Conservation (phyloP, 2,888 invertebrate species). For the Tridacna gigas region DNA sequence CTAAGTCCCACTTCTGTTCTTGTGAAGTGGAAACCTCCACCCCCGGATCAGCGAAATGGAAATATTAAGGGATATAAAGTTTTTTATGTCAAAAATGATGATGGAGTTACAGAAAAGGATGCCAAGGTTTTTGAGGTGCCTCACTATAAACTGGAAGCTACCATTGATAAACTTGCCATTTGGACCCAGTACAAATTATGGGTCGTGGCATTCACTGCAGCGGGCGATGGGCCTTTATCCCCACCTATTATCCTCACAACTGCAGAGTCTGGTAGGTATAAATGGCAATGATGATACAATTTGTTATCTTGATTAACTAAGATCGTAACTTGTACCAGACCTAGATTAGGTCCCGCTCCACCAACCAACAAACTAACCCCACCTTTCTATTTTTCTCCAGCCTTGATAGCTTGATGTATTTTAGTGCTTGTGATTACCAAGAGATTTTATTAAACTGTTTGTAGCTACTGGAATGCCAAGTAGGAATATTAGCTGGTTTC, state of each 20-base stretch:
- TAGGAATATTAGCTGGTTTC: neutral
- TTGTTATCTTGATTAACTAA: slow-evolving; percentile 11
- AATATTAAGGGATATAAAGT: slow-evolving; percentile 81
- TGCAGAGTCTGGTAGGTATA: slow-evolving; percentile 98
- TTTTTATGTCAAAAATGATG: slow-evolving; percentile 85
- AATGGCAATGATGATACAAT: slow-evolving; percentile 41
- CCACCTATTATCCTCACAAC: slow-evolving; percentile 96
- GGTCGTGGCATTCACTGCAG: slow-evolving; percentile 97
- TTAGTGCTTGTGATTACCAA: slow-evolving; percentile 13
- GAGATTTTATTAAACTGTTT: neutral
- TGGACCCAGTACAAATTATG: slow-evolving; percentile 99
- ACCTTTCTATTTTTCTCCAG: neutral
- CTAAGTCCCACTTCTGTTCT: slow-evolving; percentile 93
- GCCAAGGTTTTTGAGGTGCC: slow-evolving; percentile 77
- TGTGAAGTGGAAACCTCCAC: slow-evolving; percentile 97
- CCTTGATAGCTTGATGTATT: neutral
- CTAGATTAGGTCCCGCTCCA: slow-evolving; percentile 15
- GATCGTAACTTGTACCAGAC: neutral
- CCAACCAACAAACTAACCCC: slow-evolving; percentile 14
- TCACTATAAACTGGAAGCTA: slow-evolving; percentile 86
- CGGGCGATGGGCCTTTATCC: slow-evolving; percentile 97
- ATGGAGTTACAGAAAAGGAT: slow-evolving; percentile 87
- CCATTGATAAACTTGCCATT: slow-evolving; percentile 94
- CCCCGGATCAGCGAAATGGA: slow-evolving; percentile 95
- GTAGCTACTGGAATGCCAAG: neutral